These are phyloP conservation scores for Leptobrachium leishanense DNA, from an alignment of 2,113 vertebrate species.

Conservation along the genomic window DNA sequence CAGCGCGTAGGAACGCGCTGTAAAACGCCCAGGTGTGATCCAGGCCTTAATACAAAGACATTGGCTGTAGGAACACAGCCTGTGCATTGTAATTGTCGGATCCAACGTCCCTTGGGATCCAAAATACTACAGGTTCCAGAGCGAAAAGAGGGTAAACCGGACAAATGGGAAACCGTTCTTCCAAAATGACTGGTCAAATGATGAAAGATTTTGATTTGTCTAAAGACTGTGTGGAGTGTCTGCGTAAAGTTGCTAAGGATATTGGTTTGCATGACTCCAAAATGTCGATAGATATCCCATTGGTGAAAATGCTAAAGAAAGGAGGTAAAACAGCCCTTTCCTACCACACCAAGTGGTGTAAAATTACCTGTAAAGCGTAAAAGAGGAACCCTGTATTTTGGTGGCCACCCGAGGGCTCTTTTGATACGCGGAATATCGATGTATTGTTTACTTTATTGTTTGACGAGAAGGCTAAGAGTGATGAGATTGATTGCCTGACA, in stretches of 20 bases:
- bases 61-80: too few species aligned
- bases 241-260: not conserved
- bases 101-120: too few species aligned
- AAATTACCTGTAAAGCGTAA: not conserved
- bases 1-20: too few species aligned
- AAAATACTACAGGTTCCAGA: too few species aligned
- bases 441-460: not conserved
- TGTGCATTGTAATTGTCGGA: too few species aligned
- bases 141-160: too few species aligned
- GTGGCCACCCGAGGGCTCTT: not conserved
- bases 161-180: too few species aligned
- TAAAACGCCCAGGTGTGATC: too few species aligned
- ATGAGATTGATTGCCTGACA: not conserved
- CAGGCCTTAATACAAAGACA: too few species aligned
- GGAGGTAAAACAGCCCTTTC: not conserved
- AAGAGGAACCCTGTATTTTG: not conserved
- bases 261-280: not conserved
- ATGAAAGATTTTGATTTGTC: not conserved
- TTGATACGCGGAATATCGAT: not conserved
- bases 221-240: not conserved
- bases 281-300: not conserved
- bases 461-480: not conserved
- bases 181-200: not conserved
- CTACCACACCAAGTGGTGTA: not conserved
- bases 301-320: not conserved